Evolutionary conservation across 2,888 invertebrate species (phyloP).

Genomic region (Eretmocerus hayati): DNA sequence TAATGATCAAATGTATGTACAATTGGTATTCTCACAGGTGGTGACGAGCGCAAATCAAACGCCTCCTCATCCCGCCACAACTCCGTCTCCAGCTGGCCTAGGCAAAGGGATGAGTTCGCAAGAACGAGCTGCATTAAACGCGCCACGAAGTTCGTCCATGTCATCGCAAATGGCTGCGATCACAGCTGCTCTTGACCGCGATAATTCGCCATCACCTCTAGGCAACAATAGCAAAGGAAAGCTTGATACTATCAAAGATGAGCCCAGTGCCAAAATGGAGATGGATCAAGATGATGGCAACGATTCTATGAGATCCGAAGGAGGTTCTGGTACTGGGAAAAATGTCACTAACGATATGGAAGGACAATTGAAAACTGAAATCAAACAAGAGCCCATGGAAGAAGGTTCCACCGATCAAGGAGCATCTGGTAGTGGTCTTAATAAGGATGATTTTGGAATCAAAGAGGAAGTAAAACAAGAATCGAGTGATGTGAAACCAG

Average conservation of each 20-base stretch:
- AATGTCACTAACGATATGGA: constrained; percentile 52
- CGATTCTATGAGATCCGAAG: constrained; percentile 40
- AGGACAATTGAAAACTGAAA: constrained; percentile 48
- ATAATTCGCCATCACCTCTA: constrained; percentile 58
- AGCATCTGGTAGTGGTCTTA: constrained; percentile 15
- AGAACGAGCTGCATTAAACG: constrained; percentile 50
- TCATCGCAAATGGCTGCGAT: constrained; percentile 70
- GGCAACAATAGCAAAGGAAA: constrained; percentile 58
- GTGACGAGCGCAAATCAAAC: constrained; percentile 49
- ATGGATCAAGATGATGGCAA: constrained; percentile 58
- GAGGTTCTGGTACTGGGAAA: constrained; percentile 53
- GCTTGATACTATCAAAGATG: constrained; percentile 59
- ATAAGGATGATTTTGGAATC: constrained; percentile 35
- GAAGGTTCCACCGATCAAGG: too few relatives aligned
- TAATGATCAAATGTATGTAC: too few relatives aligned
- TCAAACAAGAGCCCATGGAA: constrained; percentile 58
- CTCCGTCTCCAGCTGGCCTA: constrained; percentile 48
- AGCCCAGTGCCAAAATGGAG: constrained; percentile 50
- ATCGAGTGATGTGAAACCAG: constrained; percentile 55
- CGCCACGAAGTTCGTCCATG: constrained; percentile 51
- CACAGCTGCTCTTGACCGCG: constrained; percentile 61
- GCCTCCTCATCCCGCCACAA: constrained; percentile 42
- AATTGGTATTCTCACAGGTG: too few relatives aligned
- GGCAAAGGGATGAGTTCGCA: constrained; percentile 53
- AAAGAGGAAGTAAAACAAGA: constrained; percentile 54